These are phyloP conservation scores for Alsophila aescularia DNA, from an alignment of 2,888 invertebrate species.

Conservation along the genomic window DNA sequence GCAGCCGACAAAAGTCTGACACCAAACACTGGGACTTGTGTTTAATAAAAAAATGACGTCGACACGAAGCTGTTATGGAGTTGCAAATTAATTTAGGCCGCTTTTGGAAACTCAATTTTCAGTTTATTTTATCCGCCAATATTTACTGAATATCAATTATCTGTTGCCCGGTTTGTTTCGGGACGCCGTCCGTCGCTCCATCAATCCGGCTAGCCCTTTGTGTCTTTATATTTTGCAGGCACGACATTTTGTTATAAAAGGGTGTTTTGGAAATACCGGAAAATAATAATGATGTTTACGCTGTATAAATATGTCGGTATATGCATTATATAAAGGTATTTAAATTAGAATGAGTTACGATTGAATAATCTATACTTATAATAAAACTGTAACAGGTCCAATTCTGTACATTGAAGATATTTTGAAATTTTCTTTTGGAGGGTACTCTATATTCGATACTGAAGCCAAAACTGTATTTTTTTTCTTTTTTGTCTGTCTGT, in stretches of 20 bases:
- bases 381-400: no score
- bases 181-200: constrained; percentile 45
- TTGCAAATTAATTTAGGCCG: constrained; percentile 82
- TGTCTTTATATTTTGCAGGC: constrained; percentile 33
- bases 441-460: no score
- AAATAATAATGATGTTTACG: constrained; percentile 30
- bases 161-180: constrained; percentile 50
- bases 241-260: constrained; percentile 28
- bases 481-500: no score
- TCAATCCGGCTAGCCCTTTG: constrained; percentile 63
- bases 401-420: no score
- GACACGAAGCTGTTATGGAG: constrained; percentile 76
- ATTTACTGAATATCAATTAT: constrained; percentile 83
- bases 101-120: constrained; percentile 81
- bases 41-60: constrained; percentile 74
- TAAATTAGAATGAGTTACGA: no score
- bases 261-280: constrained; percentile 26
- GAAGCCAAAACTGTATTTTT: no score
- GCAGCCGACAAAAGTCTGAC: constrained; percentile 46
- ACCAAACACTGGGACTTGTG: constrained; percentile 60
- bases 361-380: no score
- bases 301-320: constrained; percentile 41
- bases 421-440: no score
- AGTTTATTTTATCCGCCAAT: constrained; percentile 81
- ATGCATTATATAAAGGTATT: no score